Base-by-base conservation (phyloP, 2,113 vertebrate species). In the Micromys minutus region DNA sequence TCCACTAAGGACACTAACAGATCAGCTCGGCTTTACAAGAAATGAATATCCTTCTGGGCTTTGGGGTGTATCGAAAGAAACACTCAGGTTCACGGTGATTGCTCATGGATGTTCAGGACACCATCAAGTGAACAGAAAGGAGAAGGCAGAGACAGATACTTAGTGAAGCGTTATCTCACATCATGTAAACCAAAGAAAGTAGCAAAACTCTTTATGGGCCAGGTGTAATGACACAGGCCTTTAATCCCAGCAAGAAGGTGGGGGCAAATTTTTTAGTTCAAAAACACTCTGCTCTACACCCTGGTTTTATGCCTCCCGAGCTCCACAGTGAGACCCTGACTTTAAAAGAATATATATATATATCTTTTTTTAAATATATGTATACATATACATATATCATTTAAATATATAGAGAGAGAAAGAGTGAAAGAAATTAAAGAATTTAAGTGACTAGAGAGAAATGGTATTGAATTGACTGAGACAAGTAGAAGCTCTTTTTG, bases 401-500 rank as follows among this genome's bases (percentile, higher is more conserved):
- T n/a, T n/a, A n/a, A n/a, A n/a, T n/a, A n/a, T n/a, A n/a, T n/a
- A 50, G n/a, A 89, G 77, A 16, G 12, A 89, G 88, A 92, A 36
- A 26, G 24, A 45, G 75, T 3, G 0, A 16, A 39, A 45, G 19
- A 89, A 89, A 50, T 74, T 87, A 79, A 77, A 80, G 4, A 79
- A 26, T 74, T 93, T 89, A 6, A 22, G 45, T 94, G 26, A 34
- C n/a, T 90, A 63, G 39, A 89, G 74, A 95, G 24, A 87, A 77
- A 36, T 57, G 84, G 34, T 88, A 34, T 3, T 57, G 45, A 95
- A 79, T 87, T 83, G n/a, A 47, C 12, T 45, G 77, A 88, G 36
- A 94, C 24, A 93, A 69, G 17, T 26, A 67, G 57, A 34, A 4
- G 1, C 26, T 79, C 74, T 16, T 12, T 57, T 77, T 95, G 3